phyloP scores from a whole-genome alignment of 1,140 invertebrate genomes.

The Drosophila willistoni region DNA sequence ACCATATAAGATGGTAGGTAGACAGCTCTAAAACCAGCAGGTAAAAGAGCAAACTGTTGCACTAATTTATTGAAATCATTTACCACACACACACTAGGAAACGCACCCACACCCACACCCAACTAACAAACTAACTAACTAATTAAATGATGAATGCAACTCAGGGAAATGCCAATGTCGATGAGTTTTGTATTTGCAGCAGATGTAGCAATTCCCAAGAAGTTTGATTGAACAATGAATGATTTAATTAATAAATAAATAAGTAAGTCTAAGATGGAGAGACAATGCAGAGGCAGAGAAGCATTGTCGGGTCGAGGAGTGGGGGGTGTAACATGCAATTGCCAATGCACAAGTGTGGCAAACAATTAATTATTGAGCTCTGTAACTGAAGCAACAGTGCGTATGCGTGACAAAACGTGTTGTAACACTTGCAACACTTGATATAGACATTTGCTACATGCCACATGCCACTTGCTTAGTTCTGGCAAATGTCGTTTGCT shows the following conservation, averaged over 20 bases:
- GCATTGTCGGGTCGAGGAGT: background rate
- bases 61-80: slow-evolving; percentile 71
- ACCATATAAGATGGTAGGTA: background rate
- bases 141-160: slow-evolving; percentile 75
- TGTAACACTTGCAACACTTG: slow-evolving; percentile 47
- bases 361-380: slow-evolving; percentile 75
- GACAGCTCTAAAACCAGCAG: background rate
- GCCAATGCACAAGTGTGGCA: slow-evolving; percentile 67
- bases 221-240: slow-evolving; percentile 75
- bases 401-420: slow-evolving; percentile 57
- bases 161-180: slow-evolving; percentile 43
- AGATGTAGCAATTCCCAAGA: slow-evolving; percentile 56
- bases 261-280: slow-evolving; percentile 34
- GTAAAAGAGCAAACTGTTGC: slow-evolving; percentile 43
- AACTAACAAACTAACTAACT: slow-evolving; percentile 49
- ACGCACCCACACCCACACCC: slow-evolving; percentile 28
- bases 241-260: slow-evolving; percentile 80
- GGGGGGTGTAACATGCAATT: slow-evolving; percentile 38
- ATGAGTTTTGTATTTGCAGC: slow-evolving; percentile 27
- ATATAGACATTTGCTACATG: slow-evolving; percentile 10
- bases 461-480: slow-evolving; percentile 25
- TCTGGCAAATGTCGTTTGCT: slow-evolving; percentile 31
- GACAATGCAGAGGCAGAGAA: background rate
- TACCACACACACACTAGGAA: slow-evolving; percentile 56
- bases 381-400: slow-evolving; percentile 41